Evolutionary conservation across 2,113 vertebrate species (phyloP).

Genomic region (Xenus cinereus): DNA sequence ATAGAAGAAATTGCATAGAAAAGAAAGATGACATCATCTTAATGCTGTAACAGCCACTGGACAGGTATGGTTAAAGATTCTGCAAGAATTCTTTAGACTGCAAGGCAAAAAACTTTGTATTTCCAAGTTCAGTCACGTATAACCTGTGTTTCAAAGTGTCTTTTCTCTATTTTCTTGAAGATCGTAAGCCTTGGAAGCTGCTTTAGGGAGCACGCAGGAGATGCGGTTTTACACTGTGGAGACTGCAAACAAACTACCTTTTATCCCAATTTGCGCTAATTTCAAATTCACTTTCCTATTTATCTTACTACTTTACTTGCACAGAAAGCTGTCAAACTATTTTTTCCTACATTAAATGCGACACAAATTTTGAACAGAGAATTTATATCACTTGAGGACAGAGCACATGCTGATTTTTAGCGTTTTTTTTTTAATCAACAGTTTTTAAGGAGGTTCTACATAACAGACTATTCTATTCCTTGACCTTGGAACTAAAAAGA

Average conservation of each 20-base stretch:
- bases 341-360: neutral
- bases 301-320: neutral
- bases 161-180: neutral
- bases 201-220: neutral
- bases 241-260: neutral
- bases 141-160: neutral
- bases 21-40: neutral
- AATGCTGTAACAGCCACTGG: neutral
- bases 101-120: neutral
- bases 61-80: neutral
- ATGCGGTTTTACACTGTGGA: neutral
- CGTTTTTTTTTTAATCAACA: neutral
- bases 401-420: neutral
- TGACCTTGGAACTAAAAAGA: neutral
- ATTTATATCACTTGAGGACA: neutral
- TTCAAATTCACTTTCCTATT: neutral
- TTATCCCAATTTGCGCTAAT: neutral
- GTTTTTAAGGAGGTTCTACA: neutral
- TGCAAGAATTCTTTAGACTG: neutral
- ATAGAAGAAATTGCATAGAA: neutral
- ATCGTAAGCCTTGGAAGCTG: neutral
- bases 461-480: neutral
- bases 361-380: neutral
- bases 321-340: neutral
- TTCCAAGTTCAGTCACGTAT: slow-evolving; percentile 15